Evolutionary conservation across 2,888 invertebrate species (phyloP).

Genomic region (Aspidiotus destructor): DNA sequence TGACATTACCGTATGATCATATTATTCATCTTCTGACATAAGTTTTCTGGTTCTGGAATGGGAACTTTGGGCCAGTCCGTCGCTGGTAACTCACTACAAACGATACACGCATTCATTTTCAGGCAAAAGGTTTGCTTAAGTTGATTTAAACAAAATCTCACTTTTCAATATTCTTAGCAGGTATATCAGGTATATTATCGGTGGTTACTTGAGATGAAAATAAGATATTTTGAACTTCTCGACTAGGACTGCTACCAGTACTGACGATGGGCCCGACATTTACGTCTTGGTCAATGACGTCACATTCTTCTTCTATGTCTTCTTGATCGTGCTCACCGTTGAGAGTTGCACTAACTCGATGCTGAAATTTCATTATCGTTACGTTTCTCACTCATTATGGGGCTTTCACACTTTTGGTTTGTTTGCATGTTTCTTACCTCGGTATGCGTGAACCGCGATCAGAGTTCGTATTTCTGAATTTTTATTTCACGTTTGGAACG

Average conservation of each 20-base stretch:
- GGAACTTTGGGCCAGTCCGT: slow-evolving; percentile 23
- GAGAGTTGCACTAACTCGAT: not conserved
- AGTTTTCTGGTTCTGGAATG: slow-evolving; percentile 20
- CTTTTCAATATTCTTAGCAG: slow-evolving; percentile 8
- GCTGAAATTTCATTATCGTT: not conserved
- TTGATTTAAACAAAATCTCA: not conserved
- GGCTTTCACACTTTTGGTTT: too few relatives aligned
- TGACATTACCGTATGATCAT: too few relatives aligned
- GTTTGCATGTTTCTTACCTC: too few relatives aligned
- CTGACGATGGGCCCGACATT: slow-evolving; percentile 43
- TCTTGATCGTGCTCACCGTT: slow-evolving; percentile 15
- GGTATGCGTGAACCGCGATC: too few relatives aligned
- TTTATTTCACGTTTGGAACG: too few relatives aligned
- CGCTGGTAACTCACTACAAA: slow-evolving; percentile 2
- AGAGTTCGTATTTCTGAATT: too few relatives aligned
- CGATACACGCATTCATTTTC: too few relatives aligned
- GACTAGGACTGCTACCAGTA: slow-evolving; percentile 79
- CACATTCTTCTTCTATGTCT: slow-evolving; percentile 18
- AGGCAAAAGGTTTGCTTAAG: too few relatives aligned
- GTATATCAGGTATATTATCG: slow-evolving; percentile 3
- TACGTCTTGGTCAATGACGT: slow-evolving; percentile 8
- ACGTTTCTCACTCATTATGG: too few relatives aligned
- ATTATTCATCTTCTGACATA: not conserved
- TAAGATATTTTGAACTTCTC: slow-evolving; percentile 81
- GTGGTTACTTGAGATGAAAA: slow-evolving; percentile 44